Conservation (phyloP, 2,888 invertebrate genomes). For the Isoperla grammatica region DNA sequence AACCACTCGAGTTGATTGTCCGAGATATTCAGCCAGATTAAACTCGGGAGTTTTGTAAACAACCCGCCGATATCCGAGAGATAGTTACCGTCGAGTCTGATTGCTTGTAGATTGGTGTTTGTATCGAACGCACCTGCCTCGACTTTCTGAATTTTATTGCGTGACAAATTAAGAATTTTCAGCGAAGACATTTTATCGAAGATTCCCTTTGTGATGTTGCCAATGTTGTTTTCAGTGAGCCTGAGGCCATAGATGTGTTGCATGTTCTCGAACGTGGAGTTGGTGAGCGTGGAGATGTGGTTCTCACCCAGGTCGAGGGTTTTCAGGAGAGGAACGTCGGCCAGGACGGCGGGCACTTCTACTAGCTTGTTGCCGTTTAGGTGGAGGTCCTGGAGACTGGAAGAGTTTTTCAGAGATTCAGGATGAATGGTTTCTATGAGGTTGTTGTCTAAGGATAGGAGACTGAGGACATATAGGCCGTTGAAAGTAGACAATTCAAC, state of each 20-base stretch:
- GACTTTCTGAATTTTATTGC: conserved; percentile 74
- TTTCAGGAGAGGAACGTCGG: conserved; percentile 68
- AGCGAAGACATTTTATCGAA: conserved; percentile 72
- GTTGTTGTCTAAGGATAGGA: conserved; percentile 75
- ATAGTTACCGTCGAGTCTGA: conserved; percentile 76
- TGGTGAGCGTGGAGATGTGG: conserved; percentile 68
- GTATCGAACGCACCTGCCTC: conserved; percentile 73
- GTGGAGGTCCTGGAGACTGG: conserved; percentile 74
- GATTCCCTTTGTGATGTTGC: conserved; percentile 70
- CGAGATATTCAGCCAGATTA: conserved; percentile 81
- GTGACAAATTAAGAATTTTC: conserved; percentile 75
- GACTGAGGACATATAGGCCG: conserved; percentile 67
- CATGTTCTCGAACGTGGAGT: conserved; percentile 74
- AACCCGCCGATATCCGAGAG: conserved; percentile 71
- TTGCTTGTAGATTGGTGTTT: conserved; percentile 70
- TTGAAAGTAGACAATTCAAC: conserved; percentile 71
- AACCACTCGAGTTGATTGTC: conserved; percentile 79
- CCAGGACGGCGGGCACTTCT: conserved; percentile 65
- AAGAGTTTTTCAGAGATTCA: conserved; percentile 70
- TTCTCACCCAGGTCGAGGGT: conserved; percentile 82
- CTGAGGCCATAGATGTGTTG: conserved; percentile 74
- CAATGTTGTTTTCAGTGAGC: conserved; percentile 78
- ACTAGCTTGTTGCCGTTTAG: conserved; percentile 74
- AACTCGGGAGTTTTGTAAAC: conserved; percentile 72
- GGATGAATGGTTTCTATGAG: conserved; percentile 67